Base-by-base conservation (phyloP, 2,888 invertebrate genomes). In the Campaea margaritaria region DNA sequence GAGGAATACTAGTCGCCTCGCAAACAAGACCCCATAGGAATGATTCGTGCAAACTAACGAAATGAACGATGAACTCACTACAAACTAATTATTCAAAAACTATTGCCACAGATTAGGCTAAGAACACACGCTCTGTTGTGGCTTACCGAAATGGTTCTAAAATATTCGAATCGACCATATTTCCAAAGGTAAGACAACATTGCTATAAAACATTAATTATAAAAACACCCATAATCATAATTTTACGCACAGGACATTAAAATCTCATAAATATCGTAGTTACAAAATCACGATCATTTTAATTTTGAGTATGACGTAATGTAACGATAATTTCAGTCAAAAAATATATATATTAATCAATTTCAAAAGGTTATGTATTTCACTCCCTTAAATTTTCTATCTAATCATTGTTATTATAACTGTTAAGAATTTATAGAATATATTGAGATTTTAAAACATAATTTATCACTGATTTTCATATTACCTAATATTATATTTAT, bases 21-120 rank as follows among this genome's bases (percentile, higher is more conserved):
- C 64, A 65, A 72, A 68, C 72, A 72, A 82, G 79, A 78, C 83
- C 87, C 86, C 78, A 78, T 76, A 87, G 94, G 94, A 94, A 94
- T 94, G 94, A 94, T 94, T 93, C 94, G 93, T 94, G 93, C 93
- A 94, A 93, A 91, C 92, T 93, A 93, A 86, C 85, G 87, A 90
- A 89, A 89, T 91, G 91, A 83, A 70, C 65, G 62, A 86, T 87
- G 85, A 81, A 65, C 59, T 69, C 65, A 70, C 83, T 77, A 76
- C 65, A 67, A 72, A 55, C 75, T 79, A 77, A 73, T 70, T 75
- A 77, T 65, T 76, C 77, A 71, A 72, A 78, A 79, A 78, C 72
- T 78, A 75, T 77, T 74, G 75, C 79, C 78, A 63, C 62, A 67
- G 61, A 74, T 62, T 52, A 64, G 67, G 63, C 64, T 62, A 57